Percentiles rank a stretch among this genome's conserved stretches.
phyloP scores from a whole-genome alignment of 2,888 invertebrate species.

The Pollenia amentaria region DNA sequence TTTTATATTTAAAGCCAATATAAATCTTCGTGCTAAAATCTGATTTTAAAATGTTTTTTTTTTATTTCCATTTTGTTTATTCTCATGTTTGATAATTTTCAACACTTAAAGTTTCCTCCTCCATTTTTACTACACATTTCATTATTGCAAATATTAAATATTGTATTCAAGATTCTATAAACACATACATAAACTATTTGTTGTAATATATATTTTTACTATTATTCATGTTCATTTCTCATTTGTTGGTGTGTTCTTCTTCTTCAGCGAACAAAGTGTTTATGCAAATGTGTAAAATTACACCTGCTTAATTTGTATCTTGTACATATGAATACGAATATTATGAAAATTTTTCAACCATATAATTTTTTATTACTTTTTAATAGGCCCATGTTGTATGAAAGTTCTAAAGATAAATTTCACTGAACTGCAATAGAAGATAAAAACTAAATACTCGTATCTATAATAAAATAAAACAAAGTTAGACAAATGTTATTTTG shows the following conservation, averaged over 20 bases:
- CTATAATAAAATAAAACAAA: slow-evolving; percentile 43
- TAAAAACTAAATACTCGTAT: not conserved
- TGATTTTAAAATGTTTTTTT: not conserved
- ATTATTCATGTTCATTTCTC: not conserved
- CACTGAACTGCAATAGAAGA: not conserved
- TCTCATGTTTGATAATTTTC: slow-evolving; percentile 42
- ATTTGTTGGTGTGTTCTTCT: slow-evolving; percentile 8
- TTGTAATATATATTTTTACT: not conserved
- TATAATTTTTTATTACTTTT: slow-evolving; percentile 68
- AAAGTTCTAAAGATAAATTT: slow-evolving; percentile 40
- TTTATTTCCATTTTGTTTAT: not conserved
- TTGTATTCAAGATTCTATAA: no score
- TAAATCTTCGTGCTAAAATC: no score
- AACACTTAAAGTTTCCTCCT: slow-evolving; percentile 45
- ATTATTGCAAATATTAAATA: not conserved
- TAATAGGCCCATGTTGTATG: slow-evolving; percentile 59
- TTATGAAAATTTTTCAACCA: slow-evolving; percentile 65
- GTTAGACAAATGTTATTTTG: not conserved
- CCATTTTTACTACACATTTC: slow-evolving; percentile 1
- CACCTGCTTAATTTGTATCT: slow-evolving; percentile 71
- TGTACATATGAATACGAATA: slow-evolving; percentile 9
- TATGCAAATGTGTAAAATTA: slow-evolving; percentile 73
- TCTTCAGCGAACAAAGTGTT: slow-evolving; percentile 65
- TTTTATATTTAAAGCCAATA: no score
- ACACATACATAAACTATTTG: not conserved